Percentiles rank a stretch among this genome's conserved stretches.
Conservation (phyloP, 2,113 vertebrate species). For the Galbula dea region DNA sequence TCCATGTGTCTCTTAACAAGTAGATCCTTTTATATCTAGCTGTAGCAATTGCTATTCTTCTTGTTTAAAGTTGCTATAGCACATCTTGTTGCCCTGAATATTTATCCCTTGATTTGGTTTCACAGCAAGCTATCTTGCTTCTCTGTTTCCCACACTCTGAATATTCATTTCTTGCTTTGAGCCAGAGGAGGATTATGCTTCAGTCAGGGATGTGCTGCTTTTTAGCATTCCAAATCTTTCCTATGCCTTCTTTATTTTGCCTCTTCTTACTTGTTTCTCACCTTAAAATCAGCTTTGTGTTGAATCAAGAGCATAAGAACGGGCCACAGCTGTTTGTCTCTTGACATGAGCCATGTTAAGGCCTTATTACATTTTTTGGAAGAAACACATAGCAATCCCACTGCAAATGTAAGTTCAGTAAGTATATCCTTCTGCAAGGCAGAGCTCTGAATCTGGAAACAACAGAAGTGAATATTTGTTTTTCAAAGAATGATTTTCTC, state of each 20-base stretch:
- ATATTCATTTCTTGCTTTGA: constrained; percentile 56
- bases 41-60: constrained; percentile 23
- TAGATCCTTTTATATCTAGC: not conserved
- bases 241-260: not conserved
- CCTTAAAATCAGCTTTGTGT: constrained; percentile 7
- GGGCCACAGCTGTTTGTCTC: not conserved
- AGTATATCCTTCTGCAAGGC: not conserved
- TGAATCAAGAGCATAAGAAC: not conserved
- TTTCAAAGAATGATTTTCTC: not conserved
- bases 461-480: not conserved
- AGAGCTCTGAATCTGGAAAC: not conserved
- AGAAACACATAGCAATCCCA: rapidly evolving
- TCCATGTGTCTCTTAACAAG: not conserved
- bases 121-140: constrained; percentile 20
- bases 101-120: constrained; percentile 48
- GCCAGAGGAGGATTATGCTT: constrained; percentile 19
- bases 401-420: not conserved
- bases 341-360: not conserved
- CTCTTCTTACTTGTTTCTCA: not conserved
- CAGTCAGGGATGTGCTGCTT: not conserved
- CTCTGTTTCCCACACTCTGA: not conserved
- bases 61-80: not conserved
- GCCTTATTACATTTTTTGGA: not conserved
- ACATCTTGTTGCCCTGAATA: constrained; percentile 42
- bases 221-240: not conserved